These are phyloP conservation scores for Drosophila rubida DNA, from an alignment of 2,888 invertebrate species.

Conservation along the genomic window DNA sequence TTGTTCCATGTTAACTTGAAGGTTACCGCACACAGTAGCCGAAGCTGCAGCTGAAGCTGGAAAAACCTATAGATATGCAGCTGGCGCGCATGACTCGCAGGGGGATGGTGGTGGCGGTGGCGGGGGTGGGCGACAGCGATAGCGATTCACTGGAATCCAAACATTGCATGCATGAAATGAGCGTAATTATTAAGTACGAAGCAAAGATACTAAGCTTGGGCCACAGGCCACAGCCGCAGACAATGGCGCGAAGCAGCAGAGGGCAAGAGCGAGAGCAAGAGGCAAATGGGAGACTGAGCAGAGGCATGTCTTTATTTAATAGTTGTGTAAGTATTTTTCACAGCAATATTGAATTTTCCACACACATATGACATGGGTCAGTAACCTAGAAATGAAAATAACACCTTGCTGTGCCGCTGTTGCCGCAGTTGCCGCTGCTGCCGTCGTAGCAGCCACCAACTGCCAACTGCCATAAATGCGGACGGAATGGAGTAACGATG, in stretches of 20 bases:
- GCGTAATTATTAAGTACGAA: slow-evolving; percentile 77
- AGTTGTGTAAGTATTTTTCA: slow-evolving; percentile 77
- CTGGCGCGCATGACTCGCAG: slow-evolving; percentile 8
- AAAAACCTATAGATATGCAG: slow-evolving; percentile 12
- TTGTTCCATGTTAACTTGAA: slow-evolving; percentile 67
- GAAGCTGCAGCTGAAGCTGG: not conserved
- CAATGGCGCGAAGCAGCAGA: not conserved
- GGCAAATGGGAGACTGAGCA: slow-evolving; percentile 15
- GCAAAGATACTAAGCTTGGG: slow-evolving; percentile 54
- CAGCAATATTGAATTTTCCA: slow-evolving; percentile 80
- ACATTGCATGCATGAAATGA: slow-evolving; percentile 80
- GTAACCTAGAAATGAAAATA: slow-evolving; percentile 81
- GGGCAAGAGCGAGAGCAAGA: not conserved
- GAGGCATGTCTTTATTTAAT: slow-evolving; percentile 71
- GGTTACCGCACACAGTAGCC: slow-evolving; percentile 57
- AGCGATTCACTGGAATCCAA: slow-evolving; percentile 72
- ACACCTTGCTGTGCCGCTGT: slow-evolving; percentile 62
- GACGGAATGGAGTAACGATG: slow-evolving; percentile 58
- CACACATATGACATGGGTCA: slow-evolving; percentile 81
- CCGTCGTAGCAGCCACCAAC: not conserved
- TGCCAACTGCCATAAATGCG: slow-evolving; percentile 74
- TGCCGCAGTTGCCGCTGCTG: not conserved
- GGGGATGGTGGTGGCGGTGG: slow-evolving; percentile 27
- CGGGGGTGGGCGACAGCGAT: slow-evolving; percentile 47
- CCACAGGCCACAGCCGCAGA: slow-evolving; percentile 40